Conservation (phyloP, 2,797 vertebrate genomes). For the Spinibarbus caldwelli region DNA sequence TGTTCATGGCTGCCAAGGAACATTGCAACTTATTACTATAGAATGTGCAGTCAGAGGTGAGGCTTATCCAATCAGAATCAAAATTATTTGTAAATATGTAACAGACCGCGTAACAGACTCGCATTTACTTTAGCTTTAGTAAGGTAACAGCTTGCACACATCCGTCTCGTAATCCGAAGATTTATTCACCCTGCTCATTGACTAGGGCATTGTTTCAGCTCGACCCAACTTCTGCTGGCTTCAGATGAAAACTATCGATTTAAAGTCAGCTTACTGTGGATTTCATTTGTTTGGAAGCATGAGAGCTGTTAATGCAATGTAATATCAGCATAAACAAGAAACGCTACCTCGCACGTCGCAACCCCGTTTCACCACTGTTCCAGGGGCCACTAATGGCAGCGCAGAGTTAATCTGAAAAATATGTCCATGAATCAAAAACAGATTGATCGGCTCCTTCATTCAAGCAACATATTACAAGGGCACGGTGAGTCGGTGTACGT, state of each 20-base stretch:
- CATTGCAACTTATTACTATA: background rate
- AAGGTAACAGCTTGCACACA: slow-evolving; percentile 37
- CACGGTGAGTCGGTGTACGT: slow-evolving; percentile 43
- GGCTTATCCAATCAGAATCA: background rate
- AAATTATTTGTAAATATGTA: background rate
- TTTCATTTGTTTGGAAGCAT: slow-evolving; percentile 92
- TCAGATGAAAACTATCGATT: slow-evolving; percentile 93
- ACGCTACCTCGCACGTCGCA: slow-evolving; percentile 74
- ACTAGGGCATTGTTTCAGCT: slow-evolving; percentile 50
- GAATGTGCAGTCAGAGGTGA: background rate
- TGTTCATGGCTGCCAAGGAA: too few species aligned
- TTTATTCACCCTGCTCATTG: slow-evolving; percentile 50
- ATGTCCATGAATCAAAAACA: slow-evolving; percentile 59
- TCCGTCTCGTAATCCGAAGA: slow-evolving; percentile 31
- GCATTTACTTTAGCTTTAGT: slow-evolving; percentile 33
- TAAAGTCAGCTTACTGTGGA: slow-evolving; percentile 90
- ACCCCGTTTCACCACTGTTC: slow-evolving; percentile 62
- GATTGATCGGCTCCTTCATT: slow-evolving; percentile 56
- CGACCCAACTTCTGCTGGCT: slow-evolving; percentile 85
- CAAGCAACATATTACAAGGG: slow-evolving; percentile 39
- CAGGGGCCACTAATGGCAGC: slow-evolving; percentile 63
- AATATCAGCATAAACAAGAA: slow-evolving; percentile 85
- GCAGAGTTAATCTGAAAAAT: slow-evolving; percentile 57
- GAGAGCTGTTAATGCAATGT: slow-evolving; percentile 87
- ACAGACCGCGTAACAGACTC: slow-evolving; percentile 1